phyloP scores from a whole-genome alignment of 2,888 invertebrate genomes.

The Synergus gifuensis region DNA sequence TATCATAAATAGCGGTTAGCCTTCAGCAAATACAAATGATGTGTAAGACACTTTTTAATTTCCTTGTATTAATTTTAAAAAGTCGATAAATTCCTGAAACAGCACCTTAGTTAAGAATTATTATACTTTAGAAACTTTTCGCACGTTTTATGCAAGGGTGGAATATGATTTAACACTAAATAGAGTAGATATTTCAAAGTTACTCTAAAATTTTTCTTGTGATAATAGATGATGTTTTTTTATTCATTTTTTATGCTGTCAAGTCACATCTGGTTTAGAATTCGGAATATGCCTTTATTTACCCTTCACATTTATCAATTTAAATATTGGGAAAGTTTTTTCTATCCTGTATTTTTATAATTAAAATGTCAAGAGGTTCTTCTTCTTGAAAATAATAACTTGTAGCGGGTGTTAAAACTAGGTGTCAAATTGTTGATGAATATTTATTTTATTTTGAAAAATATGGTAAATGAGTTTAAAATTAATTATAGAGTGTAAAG shows the following conservation, averaged over 20 bases:
- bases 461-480: no score
- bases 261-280: slow-evolving; percentile 3
- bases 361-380: not conserved
- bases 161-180: slow-evolving; percentile 3
- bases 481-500: no score
- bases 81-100: not conserved
- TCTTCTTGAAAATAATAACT: no score
- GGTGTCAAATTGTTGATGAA: no score
- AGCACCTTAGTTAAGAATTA: not conserved
- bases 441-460: no score
- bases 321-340: not conserved
- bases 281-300: not conserved
- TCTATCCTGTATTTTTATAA: not conserved
- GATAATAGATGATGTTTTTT: slow-evolving; percentile 21
- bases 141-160: not conserved
- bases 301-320: slow-evolving; percentile 5
- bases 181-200: slow-evolving; percentile 3
- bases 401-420: no score
- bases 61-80: not conserved
- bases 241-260: slow-evolving; percentile 1
- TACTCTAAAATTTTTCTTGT: slow-evolving; percentile 2
- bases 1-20: not conserved
- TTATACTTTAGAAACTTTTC: not conserved
- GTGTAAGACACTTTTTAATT: not conserved
- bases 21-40: not conserved